Percentiles rank a stretch among this genome's conserved stretches.
These are phyloP conservation scores for Platyura marginata DNA, from an alignment of 1,140 invertebrate species.

Conservation along the genomic window DNA sequence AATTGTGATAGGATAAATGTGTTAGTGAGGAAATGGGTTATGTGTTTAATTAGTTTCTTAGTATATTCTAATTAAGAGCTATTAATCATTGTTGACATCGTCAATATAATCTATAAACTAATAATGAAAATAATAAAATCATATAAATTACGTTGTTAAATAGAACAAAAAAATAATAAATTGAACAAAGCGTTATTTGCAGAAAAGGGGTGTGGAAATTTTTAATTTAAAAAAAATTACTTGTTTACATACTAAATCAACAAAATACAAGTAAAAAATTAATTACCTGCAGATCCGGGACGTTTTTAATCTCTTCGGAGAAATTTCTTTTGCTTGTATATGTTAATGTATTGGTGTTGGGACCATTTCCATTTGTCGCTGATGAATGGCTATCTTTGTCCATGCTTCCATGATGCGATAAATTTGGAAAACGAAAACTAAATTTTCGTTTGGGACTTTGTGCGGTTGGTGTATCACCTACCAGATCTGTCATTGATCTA, in stretches of 20 bases:
- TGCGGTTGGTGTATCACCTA: slow-evolving; percentile 43
- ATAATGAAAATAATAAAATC: too few species aligned
- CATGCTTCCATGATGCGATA: slow-evolving; percentile 4
- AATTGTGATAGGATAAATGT: slow-evolving; percentile 1
- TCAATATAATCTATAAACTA: too few species aligned
- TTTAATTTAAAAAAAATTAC: slow-evolving; percentile 11
- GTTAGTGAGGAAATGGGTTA: too few species aligned
- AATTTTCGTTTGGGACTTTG: slow-evolving; percentile 72
- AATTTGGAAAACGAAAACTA: slow-evolving; percentile 60
- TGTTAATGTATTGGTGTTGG: slow-evolving; percentile 6
- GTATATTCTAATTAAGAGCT: too few species aligned
- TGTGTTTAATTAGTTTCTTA: too few species aligned
- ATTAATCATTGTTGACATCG: too few species aligned
- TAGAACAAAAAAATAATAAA: too few species aligned
- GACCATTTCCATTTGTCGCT: not conserved
- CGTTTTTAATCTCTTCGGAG: slow-evolving; percentile 73
- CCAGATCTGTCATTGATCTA: slow-evolving; percentile 67
- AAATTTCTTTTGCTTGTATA: slow-evolving; percentile 53
- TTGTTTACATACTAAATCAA: not conserved
- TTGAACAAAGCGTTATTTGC: slow-evolving; percentile 6
- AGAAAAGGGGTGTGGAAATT: slow-evolving; percentile 10
- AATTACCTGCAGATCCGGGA: slow-evolving; percentile 58
- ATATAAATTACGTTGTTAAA: too few species aligned
- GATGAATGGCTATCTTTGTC: slow-evolving; percentile 2
- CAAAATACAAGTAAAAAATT: too few species aligned